Conservation (phyloP, 2,113 vertebrate genomes). For the Zonotrichia leucophrys region DNA sequence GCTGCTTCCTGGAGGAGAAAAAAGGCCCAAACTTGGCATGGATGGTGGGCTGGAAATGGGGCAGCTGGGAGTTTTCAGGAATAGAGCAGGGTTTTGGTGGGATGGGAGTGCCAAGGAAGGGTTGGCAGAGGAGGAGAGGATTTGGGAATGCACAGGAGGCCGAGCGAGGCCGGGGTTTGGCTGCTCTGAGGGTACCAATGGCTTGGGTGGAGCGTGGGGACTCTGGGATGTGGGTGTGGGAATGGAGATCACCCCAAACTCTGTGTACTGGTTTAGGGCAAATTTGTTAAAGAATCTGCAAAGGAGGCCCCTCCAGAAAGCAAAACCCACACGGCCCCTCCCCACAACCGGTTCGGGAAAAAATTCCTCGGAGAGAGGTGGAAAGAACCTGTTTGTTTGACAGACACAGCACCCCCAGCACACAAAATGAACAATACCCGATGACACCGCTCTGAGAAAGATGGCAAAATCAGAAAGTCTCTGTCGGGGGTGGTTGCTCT, state of each 20-base stretch:
- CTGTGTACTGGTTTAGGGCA: too few species aligned
- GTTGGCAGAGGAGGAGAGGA: background rate
- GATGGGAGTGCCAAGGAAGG: background rate
- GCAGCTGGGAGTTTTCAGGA: accelerated
- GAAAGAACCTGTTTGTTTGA: too few species aligned
- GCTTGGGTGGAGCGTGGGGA: background rate
- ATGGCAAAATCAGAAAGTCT: too few species aligned
- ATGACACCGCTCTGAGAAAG: too few species aligned
- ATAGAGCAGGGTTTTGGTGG: background rate
- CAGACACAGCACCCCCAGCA: too few species aligned
- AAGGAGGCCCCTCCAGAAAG: too few species aligned
- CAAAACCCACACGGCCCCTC: too few species aligned
- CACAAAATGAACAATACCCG: too few species aligned
- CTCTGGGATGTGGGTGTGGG: background rate
- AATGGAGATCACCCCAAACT: background rate
- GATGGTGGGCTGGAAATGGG: background rate
- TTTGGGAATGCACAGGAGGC: background rate
- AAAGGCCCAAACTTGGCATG: background rate
- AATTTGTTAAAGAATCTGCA: too few species aligned
- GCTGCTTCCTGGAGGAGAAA: background rate
- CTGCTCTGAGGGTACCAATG: accelerated
- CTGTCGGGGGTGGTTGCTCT: too few species aligned
- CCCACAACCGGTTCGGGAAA: too few species aligned
- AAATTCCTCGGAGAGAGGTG: too few species aligned
- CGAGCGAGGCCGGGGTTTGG: accelerated